phyloP scores from a whole-genome alignment of 1,140 invertebrate genomes.

The Radopholus similis region DNA sequence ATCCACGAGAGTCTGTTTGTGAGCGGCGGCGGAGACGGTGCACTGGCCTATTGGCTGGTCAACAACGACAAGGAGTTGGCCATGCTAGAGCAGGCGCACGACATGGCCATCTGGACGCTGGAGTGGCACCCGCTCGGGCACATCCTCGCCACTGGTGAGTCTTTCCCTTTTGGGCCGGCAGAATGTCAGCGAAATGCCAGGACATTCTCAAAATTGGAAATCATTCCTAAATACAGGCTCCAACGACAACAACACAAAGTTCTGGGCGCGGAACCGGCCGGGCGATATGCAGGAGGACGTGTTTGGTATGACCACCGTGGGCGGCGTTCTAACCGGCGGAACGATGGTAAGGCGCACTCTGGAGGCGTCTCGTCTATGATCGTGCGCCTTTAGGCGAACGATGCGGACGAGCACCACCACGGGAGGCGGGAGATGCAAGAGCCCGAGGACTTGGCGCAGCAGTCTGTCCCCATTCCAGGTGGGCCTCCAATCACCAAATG shows the following conservation, averaged over 20 bases:
- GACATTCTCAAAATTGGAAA: background rate
- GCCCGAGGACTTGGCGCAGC: conserved; percentile 20
- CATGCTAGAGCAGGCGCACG: conserved; percentile 93
- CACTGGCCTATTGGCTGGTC: conserved; percentile 61
- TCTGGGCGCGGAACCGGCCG: conserved; percentile 96
- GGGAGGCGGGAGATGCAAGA: background rate
- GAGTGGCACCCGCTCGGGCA: conserved; percentile 99
- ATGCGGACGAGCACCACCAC: conserved; percentile 59
- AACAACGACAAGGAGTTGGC: conserved; percentile 74
- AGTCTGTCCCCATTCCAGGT: background rate
- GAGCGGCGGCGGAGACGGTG: conserved; percentile 93
- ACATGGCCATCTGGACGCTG: conserved; percentile 73
- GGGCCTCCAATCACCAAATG: conserved; percentile 68
- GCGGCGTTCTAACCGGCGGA: conserved; percentile 27
- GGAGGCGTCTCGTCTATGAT: conserved; percentile 94
- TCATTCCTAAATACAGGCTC: conserved; percentile 32
- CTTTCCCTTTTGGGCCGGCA: too few species aligned
- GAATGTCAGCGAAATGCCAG: too few species aligned
- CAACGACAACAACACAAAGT: conserved; percentile 70
- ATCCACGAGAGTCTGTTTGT: conserved; percentile 91
- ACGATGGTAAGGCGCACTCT: background rate
- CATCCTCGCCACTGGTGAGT: conserved; percentile 78
- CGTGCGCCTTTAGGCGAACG: conserved; percentile 64
- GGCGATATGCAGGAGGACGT: conserved; percentile 94
- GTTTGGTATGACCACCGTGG: conserved; percentile 60